Evolutionary conservation across 1,140 invertebrate species (phyloP).

Genomic region (Papilio polytes): DNA sequence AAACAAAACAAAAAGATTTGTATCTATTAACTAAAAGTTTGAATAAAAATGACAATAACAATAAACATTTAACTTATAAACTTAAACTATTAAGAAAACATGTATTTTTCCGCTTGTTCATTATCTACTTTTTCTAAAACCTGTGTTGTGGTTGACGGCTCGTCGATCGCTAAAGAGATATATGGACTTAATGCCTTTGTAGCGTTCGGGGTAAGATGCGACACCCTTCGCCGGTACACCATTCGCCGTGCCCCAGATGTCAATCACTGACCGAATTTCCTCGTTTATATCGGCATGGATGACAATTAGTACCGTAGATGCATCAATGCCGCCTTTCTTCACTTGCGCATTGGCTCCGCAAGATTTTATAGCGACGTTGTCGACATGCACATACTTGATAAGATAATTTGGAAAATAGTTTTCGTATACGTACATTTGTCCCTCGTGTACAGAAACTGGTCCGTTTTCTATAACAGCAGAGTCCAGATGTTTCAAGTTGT

Average conservation of each 20-base stretch:
- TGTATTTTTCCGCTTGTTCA: not conserved
- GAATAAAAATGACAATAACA: not conserved
- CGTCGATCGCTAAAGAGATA: constrained; percentile 58
- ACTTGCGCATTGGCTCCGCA: constrained; percentile 67
- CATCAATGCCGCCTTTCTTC: constrained; percentile 61
- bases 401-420: constrained; percentile 66
- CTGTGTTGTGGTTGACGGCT: constrained; percentile 64
- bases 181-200: constrained; percentile 55
- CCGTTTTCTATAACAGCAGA: constrained; percentile 68
- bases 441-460: constrained; percentile 63
- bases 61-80: not conserved
- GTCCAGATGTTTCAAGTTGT: constrained; percentile 63
- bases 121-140: constrained; percentile 40
- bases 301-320: constrained; percentile 60
- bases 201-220: constrained; percentile 26
- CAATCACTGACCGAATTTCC: constrained; percentile 71
- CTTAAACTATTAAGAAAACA: not conserved
- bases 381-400: constrained; percentile 70
- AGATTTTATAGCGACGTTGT: constrained; percentile 66
- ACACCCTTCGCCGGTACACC: constrained; percentile 31
- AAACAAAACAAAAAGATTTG: not conserved
- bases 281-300: constrained; percentile 62
- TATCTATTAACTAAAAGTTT: not conserved
- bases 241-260: constrained; percentile 66
- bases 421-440: constrained; percentile 73